A percentile compares a stretch with the other conserved stretches of the same genome.
Conservation (phyloP, 1,140 invertebrate species). For the Papilio glaucus region DNA sequence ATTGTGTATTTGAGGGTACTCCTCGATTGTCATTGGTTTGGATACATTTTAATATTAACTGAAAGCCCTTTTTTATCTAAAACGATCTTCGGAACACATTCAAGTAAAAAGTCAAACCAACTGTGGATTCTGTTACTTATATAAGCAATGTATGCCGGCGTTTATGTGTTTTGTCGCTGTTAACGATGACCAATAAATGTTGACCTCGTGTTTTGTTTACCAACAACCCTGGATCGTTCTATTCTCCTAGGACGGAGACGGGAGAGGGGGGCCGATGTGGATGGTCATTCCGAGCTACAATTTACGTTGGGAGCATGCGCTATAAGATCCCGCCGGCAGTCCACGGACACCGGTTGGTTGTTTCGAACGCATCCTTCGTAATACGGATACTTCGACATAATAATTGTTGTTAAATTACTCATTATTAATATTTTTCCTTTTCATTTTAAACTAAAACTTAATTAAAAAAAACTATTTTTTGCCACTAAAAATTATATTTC, state of each 20-base stretch:
- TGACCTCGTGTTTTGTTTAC: constrained; percentile 43
- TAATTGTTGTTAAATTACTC: constrained; percentile 15
- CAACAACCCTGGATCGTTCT: constrained; percentile 36
- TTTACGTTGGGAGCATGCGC: constrained; percentile 63
- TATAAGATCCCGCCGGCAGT: constrained; percentile 51
- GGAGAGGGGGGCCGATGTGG: constrained; percentile 43
- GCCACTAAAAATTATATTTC: constrained; percentile 36
- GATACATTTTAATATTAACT: background rate
- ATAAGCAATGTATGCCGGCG: constrained; percentile 42
- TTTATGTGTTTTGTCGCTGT: constrained; percentile 53
- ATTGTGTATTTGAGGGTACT: background rate
- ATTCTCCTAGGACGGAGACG: constrained; percentile 19
- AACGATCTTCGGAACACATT: constrained; percentile 31
- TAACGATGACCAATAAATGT: constrained; percentile 43
- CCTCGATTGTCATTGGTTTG: background rate
- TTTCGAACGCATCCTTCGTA: constrained; percentile 49
- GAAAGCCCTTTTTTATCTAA: constrained; percentile 14
- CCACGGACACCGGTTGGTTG: constrained; percentile 47
- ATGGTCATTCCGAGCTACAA: constrained; percentile 49
- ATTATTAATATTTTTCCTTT: background rate
- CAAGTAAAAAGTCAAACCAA: constrained; percentile 61
- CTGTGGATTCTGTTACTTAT: constrained; percentile 63
- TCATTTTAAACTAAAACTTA: constrained; percentile 19
- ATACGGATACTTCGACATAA: constrained; percentile 29
- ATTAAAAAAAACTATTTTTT: constrained; percentile 15